Conservation (phyloP, 2,113 vertebrate genomes). For the Sphaerodactylus townsendi region DNA sequence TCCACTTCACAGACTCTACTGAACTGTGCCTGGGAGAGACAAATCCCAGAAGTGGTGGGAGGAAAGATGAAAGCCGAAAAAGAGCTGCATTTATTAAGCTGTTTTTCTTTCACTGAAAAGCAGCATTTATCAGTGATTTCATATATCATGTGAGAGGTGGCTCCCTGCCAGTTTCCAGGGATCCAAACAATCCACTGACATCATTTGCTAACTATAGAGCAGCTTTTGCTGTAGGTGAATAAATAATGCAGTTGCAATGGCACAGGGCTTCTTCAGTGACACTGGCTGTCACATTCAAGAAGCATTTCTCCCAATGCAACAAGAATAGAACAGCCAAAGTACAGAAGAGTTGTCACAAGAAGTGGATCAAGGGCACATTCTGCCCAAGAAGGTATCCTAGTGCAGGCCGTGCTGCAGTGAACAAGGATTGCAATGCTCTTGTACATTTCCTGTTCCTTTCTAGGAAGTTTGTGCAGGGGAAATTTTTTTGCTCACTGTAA, state of each 20-base stretch:
- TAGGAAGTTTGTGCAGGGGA: neutral
- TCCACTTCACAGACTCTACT: slow-evolving; percentile 81
- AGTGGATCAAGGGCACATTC: neutral
- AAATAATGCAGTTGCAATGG: slow-evolving; percentile 77
- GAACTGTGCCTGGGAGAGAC: slow-evolving; percentile 69
- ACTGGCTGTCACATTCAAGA: slow-evolving; percentile 65
- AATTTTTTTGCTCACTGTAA: neutral
- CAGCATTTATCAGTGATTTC: slow-evolving; percentile 84
- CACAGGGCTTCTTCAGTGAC: slow-evolving; percentile 73
- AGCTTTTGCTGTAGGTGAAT: slow-evolving; percentile 76
- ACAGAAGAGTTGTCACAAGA: neutral
- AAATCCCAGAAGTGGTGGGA: slow-evolving; percentile 70
- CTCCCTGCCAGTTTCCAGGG: slow-evolving; percentile 77
- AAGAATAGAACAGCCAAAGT: slow-evolving; percentile 58
- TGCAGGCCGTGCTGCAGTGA: neutral
- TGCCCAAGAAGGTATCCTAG: neutral
- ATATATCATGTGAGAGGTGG: slow-evolving; percentile 85
- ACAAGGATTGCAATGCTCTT: neutral
- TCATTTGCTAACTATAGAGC: slow-evolving; percentile 82
- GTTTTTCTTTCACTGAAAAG: slow-evolving; percentile 81
- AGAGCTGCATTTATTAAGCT: slow-evolving; percentile 75
- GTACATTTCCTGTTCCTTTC: neutral
- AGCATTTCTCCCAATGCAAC: slow-evolving; percentile 40
- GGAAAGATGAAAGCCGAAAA: slow-evolving; percentile 70
- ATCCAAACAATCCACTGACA: slow-evolving; percentile 81